phyloP scores from a whole-genome alignment of 2,113 vertebrate genomes.

The Pleuronectes platessa region DNA sequence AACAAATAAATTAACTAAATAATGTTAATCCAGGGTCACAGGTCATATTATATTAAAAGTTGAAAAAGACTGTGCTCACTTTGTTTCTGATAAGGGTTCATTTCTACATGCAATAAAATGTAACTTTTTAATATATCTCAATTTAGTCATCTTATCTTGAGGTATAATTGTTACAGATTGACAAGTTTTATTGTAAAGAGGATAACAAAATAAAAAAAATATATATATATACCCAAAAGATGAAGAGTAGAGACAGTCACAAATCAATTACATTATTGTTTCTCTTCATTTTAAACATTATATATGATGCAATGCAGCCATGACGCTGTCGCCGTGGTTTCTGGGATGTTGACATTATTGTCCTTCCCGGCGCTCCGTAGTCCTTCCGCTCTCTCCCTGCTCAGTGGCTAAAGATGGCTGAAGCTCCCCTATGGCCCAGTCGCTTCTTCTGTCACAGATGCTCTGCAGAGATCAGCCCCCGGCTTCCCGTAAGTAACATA shows the following conservation, averaged over 20 bases:
- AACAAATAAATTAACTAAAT: neutral
- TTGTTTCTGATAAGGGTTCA: neutral
- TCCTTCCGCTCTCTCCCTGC: conserved; percentile 51
- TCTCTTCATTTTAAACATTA: too few relatives aligned
- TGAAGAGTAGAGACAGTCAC: too few relatives aligned
- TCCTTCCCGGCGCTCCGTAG: conserved; percentile 70
- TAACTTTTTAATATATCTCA: neutral
- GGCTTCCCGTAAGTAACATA: conserved; percentile 79
- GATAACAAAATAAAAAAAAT: too few relatives aligned
- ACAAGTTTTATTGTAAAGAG: too few relatives aligned
- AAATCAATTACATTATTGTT: too few relatives aligned
- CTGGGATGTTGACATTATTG: conserved; percentile 52
- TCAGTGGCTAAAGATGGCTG: conserved; percentile 87
- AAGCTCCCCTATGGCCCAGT: conserved; percentile 89
- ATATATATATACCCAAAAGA: too few relatives aligned
- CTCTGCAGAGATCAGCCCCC: conserved; percentile 84
- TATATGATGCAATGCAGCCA: neutral
- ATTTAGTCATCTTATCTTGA: neutral
- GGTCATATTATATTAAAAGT: too few relatives aligned
- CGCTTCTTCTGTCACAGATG: conserved; percentile 95
- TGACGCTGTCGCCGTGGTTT: conserved; percentile 25
- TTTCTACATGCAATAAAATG: neutral
- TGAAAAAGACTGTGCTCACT: too few relatives aligned
- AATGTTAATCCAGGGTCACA: too few relatives aligned
- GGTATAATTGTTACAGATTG: too few relatives aligned